These are phyloP conservation scores for Varecia variegata DNA, from an alignment of 2,797 vertebrate species.

Conservation along the genomic window DNA sequence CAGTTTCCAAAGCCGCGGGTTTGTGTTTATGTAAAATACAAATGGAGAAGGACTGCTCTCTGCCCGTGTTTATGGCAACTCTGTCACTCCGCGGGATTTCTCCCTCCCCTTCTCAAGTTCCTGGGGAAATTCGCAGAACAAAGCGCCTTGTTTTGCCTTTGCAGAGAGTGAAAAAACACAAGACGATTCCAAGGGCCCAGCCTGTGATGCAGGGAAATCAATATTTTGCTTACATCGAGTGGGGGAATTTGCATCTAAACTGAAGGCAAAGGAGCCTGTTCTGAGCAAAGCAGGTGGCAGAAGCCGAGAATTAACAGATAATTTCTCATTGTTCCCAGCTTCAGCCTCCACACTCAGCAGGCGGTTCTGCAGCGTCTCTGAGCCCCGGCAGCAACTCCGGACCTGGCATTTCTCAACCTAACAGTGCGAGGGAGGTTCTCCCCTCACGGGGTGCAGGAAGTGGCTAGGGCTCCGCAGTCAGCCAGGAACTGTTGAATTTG, in stretches of 20 bases:
- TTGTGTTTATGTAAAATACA: conserved; percentile 70
- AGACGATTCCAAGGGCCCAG: conserved; percentile 53
- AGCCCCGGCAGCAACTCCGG: not conserved
- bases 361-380: conserved; percentile 32
- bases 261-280: conserved; percentile 68
- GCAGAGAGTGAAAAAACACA: conserved; percentile 71
- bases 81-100: conserved; percentile 63
- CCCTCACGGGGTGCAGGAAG: not conserved
- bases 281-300: conserved; percentile 66
- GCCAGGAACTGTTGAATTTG: not conserved
- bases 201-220: conserved; percentile 67
- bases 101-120: conserved; percentile 64
- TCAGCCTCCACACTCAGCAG: conserved; percentile 53
- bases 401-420: conserved; percentile 68
- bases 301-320: conserved; percentile 62
- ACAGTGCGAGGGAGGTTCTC: conserved; percentile 8
- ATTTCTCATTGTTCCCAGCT: conserved; percentile 49
- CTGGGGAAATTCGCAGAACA: conserved; percentile 76
- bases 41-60: conserved; percentile 47
- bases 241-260: conserved; percentile 69
- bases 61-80: conserved; percentile 70
- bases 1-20: conserved; percentile 14
- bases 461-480: not conserved
- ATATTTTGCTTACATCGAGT: conserved; percentile 67
- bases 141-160: conserved; percentile 77